Base-by-base conservation (phyloP, 92 coral and sea anemone genomes). In the Parazoanthus swiftii region DNA sequence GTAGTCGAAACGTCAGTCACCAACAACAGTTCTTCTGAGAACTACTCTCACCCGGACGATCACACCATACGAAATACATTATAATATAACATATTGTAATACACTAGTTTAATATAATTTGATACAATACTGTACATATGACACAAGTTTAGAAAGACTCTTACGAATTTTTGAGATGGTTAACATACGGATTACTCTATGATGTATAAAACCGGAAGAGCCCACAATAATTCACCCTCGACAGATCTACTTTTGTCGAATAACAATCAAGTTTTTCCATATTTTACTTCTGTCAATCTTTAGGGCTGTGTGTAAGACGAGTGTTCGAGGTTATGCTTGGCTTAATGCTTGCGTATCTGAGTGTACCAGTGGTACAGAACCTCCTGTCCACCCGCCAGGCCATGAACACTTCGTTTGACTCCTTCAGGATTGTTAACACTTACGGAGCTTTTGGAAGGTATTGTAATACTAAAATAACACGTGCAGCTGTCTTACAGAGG, bases 391-490 rank as follows among this genome's bases (percentile, higher is more conserved):
- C 99, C 59, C 93, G 90, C 2, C 99, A 97, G 90, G 95, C 98
- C 59, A 97, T 97, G 99, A 97, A 97, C 86, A 97, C 99, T 18
- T 97, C 99, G 0, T 97, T 97, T 88, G 99, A 97, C 82, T 97
- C 99, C 20, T 93, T 97, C 76, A 93, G 99, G 86, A 94, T 97
- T 67, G 98, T 97, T n/a, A 97, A 97, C 74, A 97, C 99, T 4
- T 97, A 97, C 80, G 99, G 98, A 43, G 99, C 99, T 59, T 97
- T 97, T 94, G 99, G 99, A 90, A 97, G 99, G 99, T 95, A 88
- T 78, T 82, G 63, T 66, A 33, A 21, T 9, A 5, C 25, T 23
- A 5, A 26, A 33, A 26, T 23, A 1, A n/a, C 14, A 26, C 48
- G 7, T 75, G 33, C 10, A 8, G 33, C 54, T 77, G 36, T n/a